A percentile compares a stretch with the other conserved stretches of the same genome.
These are phyloP conservation scores for Rosalia funebris DNA, from an alignment of 2,888 invertebrate genomes.

Conservation along the genomic window DNA sequence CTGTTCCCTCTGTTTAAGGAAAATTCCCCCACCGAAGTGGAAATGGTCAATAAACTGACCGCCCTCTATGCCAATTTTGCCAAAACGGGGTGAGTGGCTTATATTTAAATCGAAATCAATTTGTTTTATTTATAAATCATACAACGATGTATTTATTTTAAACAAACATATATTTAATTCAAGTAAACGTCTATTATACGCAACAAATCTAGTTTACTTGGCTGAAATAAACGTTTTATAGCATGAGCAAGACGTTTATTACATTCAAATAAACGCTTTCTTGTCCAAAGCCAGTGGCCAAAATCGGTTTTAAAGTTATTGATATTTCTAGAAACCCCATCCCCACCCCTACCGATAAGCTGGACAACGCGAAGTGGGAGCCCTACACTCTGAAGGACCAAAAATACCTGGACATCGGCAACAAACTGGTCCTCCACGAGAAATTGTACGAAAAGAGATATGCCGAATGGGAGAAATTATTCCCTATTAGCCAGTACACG, in stretches of 20 bases:
- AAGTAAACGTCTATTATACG: no score
- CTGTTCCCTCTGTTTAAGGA: constrained; percentile 59
- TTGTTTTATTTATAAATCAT: no score
- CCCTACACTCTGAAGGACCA: constrained; percentile 57
- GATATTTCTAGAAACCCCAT: constrained; percentile 66
- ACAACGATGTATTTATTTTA: no score
- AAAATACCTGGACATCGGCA: constrained; percentile 62
- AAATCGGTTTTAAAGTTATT: no score
- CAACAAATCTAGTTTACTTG: no score
- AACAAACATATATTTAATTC: no score
- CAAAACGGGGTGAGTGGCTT: constrained; percentile 62
- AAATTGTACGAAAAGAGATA: constrained; percentile 61
- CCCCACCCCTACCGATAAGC: constrained; percentile 54
- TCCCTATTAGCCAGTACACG: constrained; percentile 54
- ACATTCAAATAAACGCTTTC: no score
- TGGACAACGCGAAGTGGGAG: constrained; percentile 62
- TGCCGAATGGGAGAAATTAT: constrained; percentile 61
- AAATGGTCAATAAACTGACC: constrained; percentile 62
- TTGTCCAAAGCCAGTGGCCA: no score
- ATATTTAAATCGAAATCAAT: no score
- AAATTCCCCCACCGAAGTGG: constrained; percentile 59
- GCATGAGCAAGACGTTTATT: no score
- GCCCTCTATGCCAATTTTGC: constrained; percentile 65
- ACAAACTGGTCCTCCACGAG: constrained; percentile 58
- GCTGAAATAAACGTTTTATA: no score